Evolutionary conservation across 2,113 vertebrate genomes (phyloP), one percentile per base, ranked within the genome.

Genomic region (Trachemys scripta): DNA sequence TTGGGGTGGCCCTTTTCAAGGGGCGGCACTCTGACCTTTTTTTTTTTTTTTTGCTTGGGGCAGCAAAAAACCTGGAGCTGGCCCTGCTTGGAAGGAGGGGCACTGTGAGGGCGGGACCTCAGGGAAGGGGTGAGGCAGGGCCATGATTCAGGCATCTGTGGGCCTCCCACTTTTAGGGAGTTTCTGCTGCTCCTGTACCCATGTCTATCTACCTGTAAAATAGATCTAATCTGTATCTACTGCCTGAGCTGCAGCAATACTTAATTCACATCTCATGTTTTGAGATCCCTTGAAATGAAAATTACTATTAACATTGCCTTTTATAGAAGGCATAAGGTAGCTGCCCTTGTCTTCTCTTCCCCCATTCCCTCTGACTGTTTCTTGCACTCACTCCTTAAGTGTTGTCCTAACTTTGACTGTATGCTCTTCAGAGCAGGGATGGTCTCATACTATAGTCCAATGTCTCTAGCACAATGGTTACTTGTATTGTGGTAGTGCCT

Each of bases 331-430:
- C 2, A 3, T 47, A 45, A 17, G 42, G 80, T 8, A 12, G 8
- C 27, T 3, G 0, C 80, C n/a, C 5, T 12, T 72, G 86, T 84
- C 9, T 19, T 0, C 0, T 49, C 31, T 65, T 65, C 31, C 29
- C 62, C 62, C 13, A 35, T 35, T 65, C 62, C 16, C 62, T n/a
- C 31, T 35, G 10, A 13, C 27, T 75, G 1, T 42, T 62, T 80
- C 57, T 94, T 94, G 27, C 49, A 35, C 5, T 90, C 92, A 65
- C 19, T 69, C 11, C 93, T 91, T 75, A 31, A 90, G 29, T 35
- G 12, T 27, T 87, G 14, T 38, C 13, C 8, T 65, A 65, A n/a
- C 29, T 83, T 69, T 81, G 29, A 29, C 35, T 0, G 0, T 59
- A 29, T n/a, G 65, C 22, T 91, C 10, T 54, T 87, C 5, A 35